These are phyloP conservation scores for Lordiphosa clarofinis DNA, from an alignment of 1,140 invertebrate genomes.

Conservation along the genomic window DNA sequence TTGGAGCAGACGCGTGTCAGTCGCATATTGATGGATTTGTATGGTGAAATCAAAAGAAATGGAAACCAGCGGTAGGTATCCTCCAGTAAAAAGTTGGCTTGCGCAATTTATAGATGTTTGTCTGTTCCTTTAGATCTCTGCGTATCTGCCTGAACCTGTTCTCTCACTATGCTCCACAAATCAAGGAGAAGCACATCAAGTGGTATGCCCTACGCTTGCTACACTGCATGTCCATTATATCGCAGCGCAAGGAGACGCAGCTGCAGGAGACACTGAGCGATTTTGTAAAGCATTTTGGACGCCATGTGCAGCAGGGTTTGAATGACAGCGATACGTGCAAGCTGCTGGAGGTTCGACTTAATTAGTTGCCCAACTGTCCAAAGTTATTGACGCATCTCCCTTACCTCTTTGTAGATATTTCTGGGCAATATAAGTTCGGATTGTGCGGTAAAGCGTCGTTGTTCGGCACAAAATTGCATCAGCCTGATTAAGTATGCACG, in stretches of 20 bases:
- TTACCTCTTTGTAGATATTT: conserved; percentile 42
- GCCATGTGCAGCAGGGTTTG: conserved; percentile 86
- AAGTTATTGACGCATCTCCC: conserved; percentile 6
- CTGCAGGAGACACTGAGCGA: conserved; percentile 87
- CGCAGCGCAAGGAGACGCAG: conserved; percentile 85
- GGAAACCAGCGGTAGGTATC: conserved; percentile 80
- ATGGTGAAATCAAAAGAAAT: conserved; percentile 90
- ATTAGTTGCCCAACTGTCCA: background rate
- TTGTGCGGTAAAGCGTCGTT: conserved; percentile 74
- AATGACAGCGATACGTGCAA: conserved; percentile 85
- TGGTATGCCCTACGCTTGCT: conserved; percentile 88
- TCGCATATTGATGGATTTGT: conserved; percentile 89
- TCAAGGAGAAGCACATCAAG: conserved; percentile 87
- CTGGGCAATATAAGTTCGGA: conserved; percentile 64
- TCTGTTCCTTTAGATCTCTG: conserved; percentile 81
- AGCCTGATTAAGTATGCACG: conserved; percentile 74
- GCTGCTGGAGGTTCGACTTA: conserved; percentile 79
- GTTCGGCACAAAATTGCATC: conserved; percentile 77
- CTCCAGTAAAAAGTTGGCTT: no score
- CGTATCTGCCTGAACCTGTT: conserved; percentile 88
- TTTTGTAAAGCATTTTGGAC: conserved; percentile 86
- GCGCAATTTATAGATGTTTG: no score
- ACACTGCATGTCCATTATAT: conserved; percentile 85
- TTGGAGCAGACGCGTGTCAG: conserved; percentile 81
- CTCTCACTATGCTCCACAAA: conserved; percentile 85